Conservation (phyloP, 2,888 invertebrate species). For the Drepanosiphum platanoidis region DNA sequence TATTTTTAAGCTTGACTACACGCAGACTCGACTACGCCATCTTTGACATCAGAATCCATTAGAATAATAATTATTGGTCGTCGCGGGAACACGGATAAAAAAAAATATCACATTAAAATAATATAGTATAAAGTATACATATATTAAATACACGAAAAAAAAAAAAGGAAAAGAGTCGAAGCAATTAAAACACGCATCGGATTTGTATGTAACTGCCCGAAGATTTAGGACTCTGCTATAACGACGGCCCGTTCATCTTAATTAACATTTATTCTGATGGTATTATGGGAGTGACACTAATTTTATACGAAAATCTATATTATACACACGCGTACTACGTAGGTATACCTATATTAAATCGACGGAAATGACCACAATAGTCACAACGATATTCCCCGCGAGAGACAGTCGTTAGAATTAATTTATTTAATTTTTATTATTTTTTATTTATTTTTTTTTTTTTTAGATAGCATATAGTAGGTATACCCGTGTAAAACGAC, state of each 20-base stretch:
- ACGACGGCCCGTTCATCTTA: slow-evolving; percentile 13
- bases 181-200: slow-evolving; percentile 50
- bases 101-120: slow-evolving; percentile 54
- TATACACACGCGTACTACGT: not conserved
- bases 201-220: not conserved
- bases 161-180: not conserved
- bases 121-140: not conserved
- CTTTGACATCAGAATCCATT: slow-evolving; percentile 60
- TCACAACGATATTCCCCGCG: slow-evolving; percentile 7
- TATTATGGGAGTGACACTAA: slow-evolving; percentile 7
- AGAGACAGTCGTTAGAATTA: slow-evolving; percentile 27
- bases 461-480: slow-evolving; percentile 15
- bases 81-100: slow-evolving; percentile 24
- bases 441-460: slow-evolving; percentile 28
- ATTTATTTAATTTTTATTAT: slow-evolving; percentile 43
- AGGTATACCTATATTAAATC: not conserved
- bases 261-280: slow-evolving; percentile 39
- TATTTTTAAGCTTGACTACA: slow-evolving; percentile 55
- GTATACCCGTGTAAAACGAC: slow-evolving; percentile 45
- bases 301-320: slow-evolving; percentile 31
- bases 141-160: not conserved
- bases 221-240: slow-evolving; percentile 23
- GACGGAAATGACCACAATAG: slow-evolving; percentile 20
- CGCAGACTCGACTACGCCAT: slow-evolving; percentile 1
- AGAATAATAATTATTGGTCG: slow-evolving; percentile 57